These are phyloP conservation scores for Yasuhikotakia modesta DNA, from an alignment of 2,797 vertebrate species.

Conservation along the genomic window DNA sequence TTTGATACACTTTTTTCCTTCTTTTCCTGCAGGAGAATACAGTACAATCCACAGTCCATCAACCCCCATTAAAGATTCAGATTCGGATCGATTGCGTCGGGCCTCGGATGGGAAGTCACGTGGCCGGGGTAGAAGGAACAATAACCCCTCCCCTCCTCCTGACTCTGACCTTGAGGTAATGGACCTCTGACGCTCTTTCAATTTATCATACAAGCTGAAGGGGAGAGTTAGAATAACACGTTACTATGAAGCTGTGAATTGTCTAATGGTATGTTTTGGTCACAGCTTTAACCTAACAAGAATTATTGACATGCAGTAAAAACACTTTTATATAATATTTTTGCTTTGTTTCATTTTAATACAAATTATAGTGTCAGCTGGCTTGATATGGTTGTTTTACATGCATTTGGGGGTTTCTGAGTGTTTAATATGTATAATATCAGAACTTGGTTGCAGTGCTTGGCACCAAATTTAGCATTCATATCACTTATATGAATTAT, in stretches of 20 bases:
- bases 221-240: background rate
- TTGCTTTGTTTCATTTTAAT: too few species aligned
- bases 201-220: constrained; percentile 66
- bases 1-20: constrained; percentile 47
- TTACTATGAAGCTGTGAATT: background rate
- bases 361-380: too few species aligned
- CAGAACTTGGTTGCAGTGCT: too few species aligned
- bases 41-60: constrained; percentile 98
- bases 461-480: too few species aligned
- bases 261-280: background rate
- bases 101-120: constrained; percentile 98
- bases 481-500: too few species aligned
- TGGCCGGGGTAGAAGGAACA: constrained; percentile 98
- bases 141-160: constrained; percentile 97
- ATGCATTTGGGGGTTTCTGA: too few species aligned
- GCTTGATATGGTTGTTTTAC: too few species aligned
- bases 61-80: constrained; percentile 98
- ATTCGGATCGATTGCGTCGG: constrained; percentile 96
- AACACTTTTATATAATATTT: too few species aligned
- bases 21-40: constrained; percentile 82
- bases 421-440: background rate
- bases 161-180: constrained; percentile 99
- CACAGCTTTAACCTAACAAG: too few species aligned
- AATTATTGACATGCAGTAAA: background rate
- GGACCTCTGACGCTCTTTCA: constrained; percentile 60